Evolutionary conservation across 2,888 invertebrate species (phyloP), one percentile per base, ranked within the genome.

Genomic region (Fragum whitleyi): DNA sequence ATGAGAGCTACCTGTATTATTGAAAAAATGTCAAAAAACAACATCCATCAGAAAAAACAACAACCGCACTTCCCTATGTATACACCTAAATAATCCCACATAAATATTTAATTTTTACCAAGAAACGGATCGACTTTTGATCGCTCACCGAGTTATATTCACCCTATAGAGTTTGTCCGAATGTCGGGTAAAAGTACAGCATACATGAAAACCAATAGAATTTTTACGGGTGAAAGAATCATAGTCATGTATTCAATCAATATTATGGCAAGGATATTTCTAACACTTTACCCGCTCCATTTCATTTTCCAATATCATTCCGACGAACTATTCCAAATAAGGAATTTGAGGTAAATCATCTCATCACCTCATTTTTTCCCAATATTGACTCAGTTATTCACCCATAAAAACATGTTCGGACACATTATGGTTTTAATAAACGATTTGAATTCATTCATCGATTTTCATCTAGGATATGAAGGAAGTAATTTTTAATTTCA

Each of bases 131-230:
- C 47, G 47, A 47, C 47, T 47, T 47, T 16, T 47, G 32, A 6
- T 36, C n/a, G 47, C n/a, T 9, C n/a, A 47, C 14, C 47, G 47
- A 47, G 47, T 47, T 47, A 14, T 47, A 9, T 19, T 16, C 47
- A 47, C 47, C 2, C 14, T 5, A 47, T 14, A 47, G 14, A 36
- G 32, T 6, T 3, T 9, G 5, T 47, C 47, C 47, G 16, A 47
- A 14, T 47, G 14, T n/a, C 14, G n/a, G n/a, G 47, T 47, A 47
- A 14, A 47, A 19, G 47, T 47, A 47, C 19, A n/a, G 47, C 14
- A 47, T 47, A 47, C n/a, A 47, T 36, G 47, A 47, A 47, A 47
- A 14, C 47, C n/a, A 47, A 47, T 47, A 47, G 47, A 47, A 47
- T n/a, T 47, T 14, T 47, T 47, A 47, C 47, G 47, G 47, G 47